Conservation (phyloP, 2,797 vertebrate species). For the Macropodus opercularis region DNA sequence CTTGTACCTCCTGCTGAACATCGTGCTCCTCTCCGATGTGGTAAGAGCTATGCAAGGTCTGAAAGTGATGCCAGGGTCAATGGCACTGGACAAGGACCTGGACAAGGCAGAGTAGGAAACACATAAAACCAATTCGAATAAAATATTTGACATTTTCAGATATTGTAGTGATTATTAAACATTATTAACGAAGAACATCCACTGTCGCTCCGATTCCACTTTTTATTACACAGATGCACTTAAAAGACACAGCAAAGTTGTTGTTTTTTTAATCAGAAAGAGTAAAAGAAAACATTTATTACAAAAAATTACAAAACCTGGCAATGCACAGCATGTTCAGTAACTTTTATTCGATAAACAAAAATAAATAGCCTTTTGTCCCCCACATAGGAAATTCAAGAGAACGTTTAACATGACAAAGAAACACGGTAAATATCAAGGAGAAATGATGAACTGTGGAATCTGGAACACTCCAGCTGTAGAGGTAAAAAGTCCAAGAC, state of each 20-base stretch:
- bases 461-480: constrained; percentile 34
- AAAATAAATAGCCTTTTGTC: constrained; percentile 85
- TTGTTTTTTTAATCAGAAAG: constrained; percentile 66
- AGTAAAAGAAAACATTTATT: constrained; percentile 71
- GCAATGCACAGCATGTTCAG: constrained; percentile 88
- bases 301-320: constrained; percentile 87
- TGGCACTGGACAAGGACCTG: constrained; percentile 70
- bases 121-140: constrained; percentile 50
- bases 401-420: constrained; percentile 70
- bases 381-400: constrained; percentile 76
- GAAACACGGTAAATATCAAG: constrained; percentile 61
- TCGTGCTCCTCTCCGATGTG: constrained; percentile 63
- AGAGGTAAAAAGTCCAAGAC: constrained; percentile 42
- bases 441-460: constrained; percentile 38
- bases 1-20: constrained; percentile 43
- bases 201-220: constrained; percentile 71
- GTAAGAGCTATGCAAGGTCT: constrained; percentile 70
- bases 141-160: too few relatives aligned
- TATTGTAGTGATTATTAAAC: not conserved
- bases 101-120: constrained; percentile 51
- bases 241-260: constrained; percentile 78
- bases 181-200: constrained; percentile 34
- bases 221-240: constrained; percentile 84
- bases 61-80: constrained; percentile 70
- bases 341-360: constrained; percentile 77